phyloP scores from a whole-genome alignment of 2,113 vertebrate genomes.

The Cheirogaleus medius region DNA sequence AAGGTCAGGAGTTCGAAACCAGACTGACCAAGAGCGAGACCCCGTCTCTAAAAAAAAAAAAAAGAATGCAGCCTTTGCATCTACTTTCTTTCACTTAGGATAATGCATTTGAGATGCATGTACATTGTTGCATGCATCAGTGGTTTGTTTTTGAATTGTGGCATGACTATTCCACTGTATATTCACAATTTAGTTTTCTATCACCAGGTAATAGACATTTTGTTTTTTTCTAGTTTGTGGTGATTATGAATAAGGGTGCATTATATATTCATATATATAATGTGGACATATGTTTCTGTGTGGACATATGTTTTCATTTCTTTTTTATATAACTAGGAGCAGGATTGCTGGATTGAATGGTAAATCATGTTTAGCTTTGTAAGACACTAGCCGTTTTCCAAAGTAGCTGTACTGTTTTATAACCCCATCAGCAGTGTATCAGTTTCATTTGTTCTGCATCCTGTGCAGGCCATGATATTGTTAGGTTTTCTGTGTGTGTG shows the following conservation, averaged over 20 bases:
- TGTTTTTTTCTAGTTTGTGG: background rate
- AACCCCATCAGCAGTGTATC: background rate
- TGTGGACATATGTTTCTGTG: background rate
- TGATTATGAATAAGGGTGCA: background rate
- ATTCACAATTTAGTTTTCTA: background rate
- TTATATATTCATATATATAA: background rate
- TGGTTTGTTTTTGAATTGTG: background rate
- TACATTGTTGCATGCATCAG: background rate
- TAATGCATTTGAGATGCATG: background rate
- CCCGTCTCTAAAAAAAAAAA: too few species aligned
- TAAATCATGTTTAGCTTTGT: background rate
- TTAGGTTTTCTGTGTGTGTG: background rate
- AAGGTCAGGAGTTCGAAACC: too few species aligned
- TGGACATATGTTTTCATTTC: background rate
- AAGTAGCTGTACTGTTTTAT: background rate
- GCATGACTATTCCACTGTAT: background rate
- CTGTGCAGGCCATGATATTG: background rate
- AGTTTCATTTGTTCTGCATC: background rate
- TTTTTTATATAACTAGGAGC: background rate
- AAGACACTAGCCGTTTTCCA: background rate
- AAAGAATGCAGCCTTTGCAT: background rate
- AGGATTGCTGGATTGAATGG: background rate
- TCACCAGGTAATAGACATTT: background rate
- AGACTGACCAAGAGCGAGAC: too few species aligned
- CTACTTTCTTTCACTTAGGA: background rate